A percentile compares a stretch with the other conserved stretches of the same genome.
phyloP scores from a whole-genome alignment of 2,888 invertebrate species.

The Platycnemis pennipes region DNA sequence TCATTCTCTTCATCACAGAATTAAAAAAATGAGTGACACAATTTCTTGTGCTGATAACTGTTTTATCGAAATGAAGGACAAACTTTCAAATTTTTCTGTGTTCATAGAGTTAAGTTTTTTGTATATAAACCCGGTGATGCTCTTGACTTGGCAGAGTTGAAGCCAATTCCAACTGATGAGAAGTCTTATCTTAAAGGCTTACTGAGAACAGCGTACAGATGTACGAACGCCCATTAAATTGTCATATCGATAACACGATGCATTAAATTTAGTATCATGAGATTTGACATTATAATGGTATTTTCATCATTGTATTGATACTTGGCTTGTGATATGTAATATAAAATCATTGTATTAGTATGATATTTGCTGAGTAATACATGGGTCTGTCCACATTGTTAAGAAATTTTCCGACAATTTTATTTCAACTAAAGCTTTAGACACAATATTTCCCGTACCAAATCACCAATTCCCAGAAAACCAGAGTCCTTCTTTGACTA shows the following conservation, averaged over 20 bases:
- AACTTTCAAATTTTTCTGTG: neutral
- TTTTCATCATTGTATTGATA: slow-evolving; percentile 43
- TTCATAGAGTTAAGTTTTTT: neutral
- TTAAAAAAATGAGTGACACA: neutral
- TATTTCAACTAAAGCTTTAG: too few relatives aligned
- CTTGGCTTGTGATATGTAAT: slow-evolving; percentile 55
- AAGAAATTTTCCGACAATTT: too few relatives aligned
- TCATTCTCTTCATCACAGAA: neutral
- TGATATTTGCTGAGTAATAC: neutral
- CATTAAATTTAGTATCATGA: neutral
- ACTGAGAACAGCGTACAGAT: neutral
- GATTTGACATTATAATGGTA: slow-evolving; percentile 16
- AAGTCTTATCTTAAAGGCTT: neutral
- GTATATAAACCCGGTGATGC: neutral
- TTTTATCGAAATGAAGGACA: neutral
- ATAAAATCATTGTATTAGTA: slow-evolving; percentile 43
- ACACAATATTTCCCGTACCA: too few relatives aligned
- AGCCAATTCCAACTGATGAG: slow-evolving; percentile 13
- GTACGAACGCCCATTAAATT: slow-evolving; percentile 38
- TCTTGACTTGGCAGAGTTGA: slow-evolving; percentile 30
- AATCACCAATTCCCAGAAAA: too few relatives aligned
- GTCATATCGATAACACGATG: slow-evolving; percentile 24
- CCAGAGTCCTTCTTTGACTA: too few relatives aligned
- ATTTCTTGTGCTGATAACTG: slow-evolving; percentile 27
- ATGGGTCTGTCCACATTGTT: neutral